A percentile compares a stretch with the other conserved stretches of the same genome.
Evolutionary conservation across 1,140 invertebrate species (phyloP).

Genomic region (Coenobita brevimanus): DNA sequence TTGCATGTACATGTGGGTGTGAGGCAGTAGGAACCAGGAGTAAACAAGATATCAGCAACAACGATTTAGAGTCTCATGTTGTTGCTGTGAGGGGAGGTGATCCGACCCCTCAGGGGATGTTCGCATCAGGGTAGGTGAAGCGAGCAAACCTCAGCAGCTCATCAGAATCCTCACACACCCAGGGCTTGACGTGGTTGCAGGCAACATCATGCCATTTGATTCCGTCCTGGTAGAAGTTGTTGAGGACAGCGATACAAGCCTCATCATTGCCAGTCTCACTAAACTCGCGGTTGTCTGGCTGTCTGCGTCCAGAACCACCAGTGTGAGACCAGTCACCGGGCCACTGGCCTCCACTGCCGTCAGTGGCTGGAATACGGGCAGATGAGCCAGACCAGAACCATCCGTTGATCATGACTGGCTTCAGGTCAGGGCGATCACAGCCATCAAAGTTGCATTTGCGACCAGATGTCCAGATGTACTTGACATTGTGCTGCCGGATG

Average conservation of each 20-base stretch:
- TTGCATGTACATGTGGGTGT: no score
- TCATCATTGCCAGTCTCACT: conserved; percentile 85
- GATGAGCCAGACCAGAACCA: conserved; percentile 96
- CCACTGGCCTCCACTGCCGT: conserved; percentile 78
- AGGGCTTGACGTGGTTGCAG: conserved; percentile 92
- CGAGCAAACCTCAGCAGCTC: conserved; percentile 87
- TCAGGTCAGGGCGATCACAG: conserved; percentile 86
- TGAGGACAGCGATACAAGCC: conserved; percentile 90
- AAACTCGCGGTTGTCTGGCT: conserved; percentile 90
- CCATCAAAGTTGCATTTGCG: conserved; percentile 94
- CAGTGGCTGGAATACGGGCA: conserved; percentile 90
- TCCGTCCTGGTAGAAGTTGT: conserved; percentile 95
- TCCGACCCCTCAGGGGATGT: conserved; percentile 42
- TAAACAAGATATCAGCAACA: no score
- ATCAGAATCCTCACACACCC: conserved; percentile 94
- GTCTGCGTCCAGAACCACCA: conserved; percentile 87
- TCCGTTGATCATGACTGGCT: conserved; percentile 90
- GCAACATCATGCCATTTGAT: conserved; percentile 94
- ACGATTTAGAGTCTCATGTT: no score
- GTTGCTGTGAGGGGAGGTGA: not conserved
- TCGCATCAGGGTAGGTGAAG: conserved; percentile 45
- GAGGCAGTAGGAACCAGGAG: no score
- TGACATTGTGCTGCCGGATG: conserved; percentile 81
- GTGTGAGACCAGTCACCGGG: conserved; percentile 91
- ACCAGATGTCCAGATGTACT: conserved; percentile 88